phyloP scores from a whole-genome alignment of 2,113 vertebrate genomes.

The Rostratula benghalensis region DNA sequence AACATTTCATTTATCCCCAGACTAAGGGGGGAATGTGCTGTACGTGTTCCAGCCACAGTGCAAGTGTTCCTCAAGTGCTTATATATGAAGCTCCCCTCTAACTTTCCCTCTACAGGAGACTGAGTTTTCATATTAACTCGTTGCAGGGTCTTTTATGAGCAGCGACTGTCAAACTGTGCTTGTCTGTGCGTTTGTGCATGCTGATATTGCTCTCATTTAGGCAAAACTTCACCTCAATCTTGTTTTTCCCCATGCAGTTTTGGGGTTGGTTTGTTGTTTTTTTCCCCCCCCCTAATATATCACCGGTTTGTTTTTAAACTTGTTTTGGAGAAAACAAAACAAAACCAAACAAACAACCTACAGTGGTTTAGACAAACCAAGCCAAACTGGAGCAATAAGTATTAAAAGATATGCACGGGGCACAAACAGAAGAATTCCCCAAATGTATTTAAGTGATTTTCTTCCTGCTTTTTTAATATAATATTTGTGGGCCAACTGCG shows the following conservation, averaged over 20 bases:
- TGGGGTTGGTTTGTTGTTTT: no score
- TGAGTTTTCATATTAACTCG: slow-evolving; percentile 35
- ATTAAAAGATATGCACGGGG: background rate
- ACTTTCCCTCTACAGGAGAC: background rate
- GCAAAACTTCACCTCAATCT: background rate
- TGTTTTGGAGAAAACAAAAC: background rate
- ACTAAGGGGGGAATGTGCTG: background rate
- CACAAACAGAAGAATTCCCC: slow-evolving; percentile 17
- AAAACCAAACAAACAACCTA: background rate
- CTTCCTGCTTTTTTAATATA: slow-evolving; percentile 14
- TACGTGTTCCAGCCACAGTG: background rate
- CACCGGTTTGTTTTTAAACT: slow-evolving; percentile 33
- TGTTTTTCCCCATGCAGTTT: background rate
- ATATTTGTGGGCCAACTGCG: slow-evolving; percentile 6
- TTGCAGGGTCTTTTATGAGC: slow-evolving; percentile 36
- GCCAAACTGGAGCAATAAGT: background rate
- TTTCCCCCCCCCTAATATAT: background rate
- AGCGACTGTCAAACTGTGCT: slow-evolving; percentile 9
- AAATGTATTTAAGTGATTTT: slow-evolving; percentile 24
- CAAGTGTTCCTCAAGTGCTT: slow-evolving; percentile 24
- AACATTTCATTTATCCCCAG: slow-evolving; percentile 30
- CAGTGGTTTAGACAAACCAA: background rate
- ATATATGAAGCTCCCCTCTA: background rate
- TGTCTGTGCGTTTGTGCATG: slow-evolving; percentile 12
- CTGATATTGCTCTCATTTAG: background rate